Evolutionary conservation across 2,113 vertebrate species (phyloP).

Genomic region (Narcine bancroftii): DNA sequence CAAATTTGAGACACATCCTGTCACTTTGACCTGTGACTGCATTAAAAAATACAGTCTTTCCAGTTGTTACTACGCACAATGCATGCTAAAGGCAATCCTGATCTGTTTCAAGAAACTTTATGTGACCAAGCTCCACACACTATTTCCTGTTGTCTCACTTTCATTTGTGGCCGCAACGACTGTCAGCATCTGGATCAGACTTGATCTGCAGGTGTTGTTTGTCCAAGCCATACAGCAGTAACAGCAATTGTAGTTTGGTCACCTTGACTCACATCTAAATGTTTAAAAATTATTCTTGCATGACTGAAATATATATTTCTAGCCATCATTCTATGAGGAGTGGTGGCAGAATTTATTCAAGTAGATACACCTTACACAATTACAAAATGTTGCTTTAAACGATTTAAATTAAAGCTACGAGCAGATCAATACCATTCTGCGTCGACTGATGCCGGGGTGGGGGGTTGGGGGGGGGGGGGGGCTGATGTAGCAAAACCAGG

Average conservation of each 20-base stretch:
- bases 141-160: background rate
- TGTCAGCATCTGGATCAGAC: constrained; percentile 1
- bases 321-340: background rate
- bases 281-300: background rate
- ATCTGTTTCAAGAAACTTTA: background rate
- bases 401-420: background rate
- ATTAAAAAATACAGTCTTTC: background rate
- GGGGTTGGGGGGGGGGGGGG: too few species aligned
- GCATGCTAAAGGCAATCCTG: background rate
- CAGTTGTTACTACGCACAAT: background rate
- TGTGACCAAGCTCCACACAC: too few species aligned
- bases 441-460: too few species aligned
- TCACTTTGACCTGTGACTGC: background rate
- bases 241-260: background rate
- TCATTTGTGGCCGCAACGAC: background rate
- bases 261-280: background rate
- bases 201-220: constrained; percentile 8
- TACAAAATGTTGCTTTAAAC: background rate
- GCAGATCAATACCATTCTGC: background rate
- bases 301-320: background rate
- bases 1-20: background rate
- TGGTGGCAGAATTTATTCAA: background rate
- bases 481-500: background rate
- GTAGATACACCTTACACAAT: background rate
- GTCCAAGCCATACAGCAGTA: background rate